A percentile compares a stretch with the other conserved stretches of the same genome.
Conservation (phyloP, 2,888 invertebrate genomes). For the Leptopilina syphax region DNA sequence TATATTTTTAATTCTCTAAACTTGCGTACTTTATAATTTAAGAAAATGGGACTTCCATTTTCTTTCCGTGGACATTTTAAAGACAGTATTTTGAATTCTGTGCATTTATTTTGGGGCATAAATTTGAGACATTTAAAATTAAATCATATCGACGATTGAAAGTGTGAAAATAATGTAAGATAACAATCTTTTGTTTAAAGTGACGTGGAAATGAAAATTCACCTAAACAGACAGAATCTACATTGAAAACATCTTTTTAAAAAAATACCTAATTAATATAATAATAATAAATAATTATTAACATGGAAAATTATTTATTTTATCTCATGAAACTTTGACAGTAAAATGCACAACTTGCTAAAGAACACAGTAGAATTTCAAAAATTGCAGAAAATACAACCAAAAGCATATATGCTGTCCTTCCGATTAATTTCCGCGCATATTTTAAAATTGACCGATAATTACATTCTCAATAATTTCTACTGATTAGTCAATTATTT, state of each 20-base stretch:
- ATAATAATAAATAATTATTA: neutral
- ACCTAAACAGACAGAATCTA: slow-evolving; percentile 17
- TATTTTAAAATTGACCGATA: too few species aligned
- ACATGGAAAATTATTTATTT: neutral
- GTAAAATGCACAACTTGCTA: too few species aligned
- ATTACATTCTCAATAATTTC: too few species aligned
- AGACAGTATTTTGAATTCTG: slow-evolving; percentile 11
- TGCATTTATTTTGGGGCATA: slow-evolving; percentile 27
- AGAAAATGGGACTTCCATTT: slow-evolving; percentile 29
- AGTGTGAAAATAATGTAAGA: neutral
- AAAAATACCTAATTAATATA: neutral
- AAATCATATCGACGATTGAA: slow-evolving; percentile 25
- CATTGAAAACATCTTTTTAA: neutral
- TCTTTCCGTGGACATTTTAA: slow-evolving; percentile 11
- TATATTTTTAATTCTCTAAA: slow-evolving; percentile 48
- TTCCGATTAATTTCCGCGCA: too few species aligned
- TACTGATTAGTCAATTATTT: too few species aligned
- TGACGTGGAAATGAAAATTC: slow-evolving; percentile 38
- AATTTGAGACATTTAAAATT: neutral
- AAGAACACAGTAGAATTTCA: too few species aligned
- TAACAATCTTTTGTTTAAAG: slow-evolving; percentile 12
- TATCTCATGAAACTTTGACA: neutral
- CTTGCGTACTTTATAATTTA: slow-evolving; percentile 40
- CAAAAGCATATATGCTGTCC: too few species aligned
- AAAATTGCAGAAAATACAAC: too few species aligned